phyloP scores from a whole-genome alignment of 2,113 vertebrate species.

The Ellobius talpinus region DNA sequence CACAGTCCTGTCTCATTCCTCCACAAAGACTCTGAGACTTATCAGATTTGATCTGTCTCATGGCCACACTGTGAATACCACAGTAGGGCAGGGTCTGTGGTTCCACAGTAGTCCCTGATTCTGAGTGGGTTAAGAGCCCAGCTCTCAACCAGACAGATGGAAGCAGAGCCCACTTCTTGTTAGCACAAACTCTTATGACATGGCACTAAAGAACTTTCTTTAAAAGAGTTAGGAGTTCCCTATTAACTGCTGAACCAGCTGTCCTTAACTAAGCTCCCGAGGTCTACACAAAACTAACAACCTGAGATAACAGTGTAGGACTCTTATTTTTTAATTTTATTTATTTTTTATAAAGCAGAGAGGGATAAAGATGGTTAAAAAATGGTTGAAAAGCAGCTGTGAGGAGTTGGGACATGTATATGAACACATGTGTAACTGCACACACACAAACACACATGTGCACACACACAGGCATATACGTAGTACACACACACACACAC shows the following conservation, averaged over 20 bases:
- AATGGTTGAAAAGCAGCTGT: not conserved
- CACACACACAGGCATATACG: not conserved
- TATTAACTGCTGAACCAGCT: slow-evolving; percentile 29
- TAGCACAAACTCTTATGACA: not conserved
- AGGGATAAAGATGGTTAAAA: not conserved
- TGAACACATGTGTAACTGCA: not conserved
- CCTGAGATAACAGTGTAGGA: not conserved
- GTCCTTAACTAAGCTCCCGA: slow-evolving; percentile 5
- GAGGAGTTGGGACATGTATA: not conserved
- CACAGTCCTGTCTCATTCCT: not conserved
- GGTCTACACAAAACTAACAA: not conserved
- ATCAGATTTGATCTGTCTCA: slow-evolving; percentile 10
- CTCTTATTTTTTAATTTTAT: not conserved
- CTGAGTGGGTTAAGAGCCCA: not conserved
- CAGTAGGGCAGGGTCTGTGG: not conserved
- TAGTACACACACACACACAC: not conserved
- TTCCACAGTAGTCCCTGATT: not conserved
- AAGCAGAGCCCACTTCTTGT: not conserved
- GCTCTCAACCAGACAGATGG: not conserved
- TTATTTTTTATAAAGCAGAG: not conserved
- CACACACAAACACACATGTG: no score
- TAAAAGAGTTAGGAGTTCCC: not conserved
- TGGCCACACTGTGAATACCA: not conserved
- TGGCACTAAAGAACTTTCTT: not conserved
- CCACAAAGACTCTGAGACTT: not conserved